A percentile compares a stretch with the other conserved stretches of the same genome.
phyloP scores from a whole-genome alignment of 1,140 invertebrate genomes.

The Neodiprion virginianus region DNA sequence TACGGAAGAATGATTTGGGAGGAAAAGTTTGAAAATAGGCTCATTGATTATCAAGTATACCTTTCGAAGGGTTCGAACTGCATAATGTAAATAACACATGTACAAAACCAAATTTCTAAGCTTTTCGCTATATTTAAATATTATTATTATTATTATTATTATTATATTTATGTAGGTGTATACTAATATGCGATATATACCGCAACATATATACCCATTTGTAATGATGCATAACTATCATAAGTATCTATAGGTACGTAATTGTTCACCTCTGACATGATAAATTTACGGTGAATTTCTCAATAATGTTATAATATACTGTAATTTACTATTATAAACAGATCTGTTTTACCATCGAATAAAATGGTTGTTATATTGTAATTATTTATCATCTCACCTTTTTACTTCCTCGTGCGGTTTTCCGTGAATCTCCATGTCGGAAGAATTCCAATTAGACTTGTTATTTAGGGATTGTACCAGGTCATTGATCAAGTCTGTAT shows the following conservation, averaged over 20 bases:
- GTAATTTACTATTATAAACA: no score
- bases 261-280: not conserved
- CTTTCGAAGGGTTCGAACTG: not conserved
- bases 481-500: not conserved
- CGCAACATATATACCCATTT: not conserved
- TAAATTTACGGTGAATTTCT: not conserved
- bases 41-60: no score
- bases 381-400: not conserved
- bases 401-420: not conserved
- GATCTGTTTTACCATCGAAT: no score
- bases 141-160: no score
- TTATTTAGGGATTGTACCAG: no score
- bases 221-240: not conserved
- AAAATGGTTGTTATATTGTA: no score
- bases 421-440: not conserved
- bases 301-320: no score
- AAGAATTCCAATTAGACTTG: not conserved
- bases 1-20: no score
- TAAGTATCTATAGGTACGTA: not conserved
- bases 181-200: not conserved
- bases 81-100: conserved; percentile 3
- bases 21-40: no score
- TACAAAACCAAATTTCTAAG: no score
- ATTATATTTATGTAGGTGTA: not conserved
- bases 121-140: no score